These are phyloP conservation scores for Hecatera dysodea DNA, from an alignment of 2,888 invertebrate species.

Conservation along the genomic window DNA sequence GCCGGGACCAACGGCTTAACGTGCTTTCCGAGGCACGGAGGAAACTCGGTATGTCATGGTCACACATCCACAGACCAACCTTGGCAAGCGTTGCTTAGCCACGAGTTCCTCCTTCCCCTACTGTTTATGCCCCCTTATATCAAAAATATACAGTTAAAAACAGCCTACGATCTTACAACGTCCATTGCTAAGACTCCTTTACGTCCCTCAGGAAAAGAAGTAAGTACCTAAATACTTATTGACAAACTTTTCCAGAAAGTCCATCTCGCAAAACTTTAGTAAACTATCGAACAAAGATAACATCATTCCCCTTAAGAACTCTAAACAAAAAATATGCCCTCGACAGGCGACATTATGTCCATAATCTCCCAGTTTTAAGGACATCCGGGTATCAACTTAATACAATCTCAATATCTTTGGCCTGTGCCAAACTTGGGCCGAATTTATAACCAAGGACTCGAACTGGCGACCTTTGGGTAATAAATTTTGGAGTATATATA, in stretches of 20 bases:
- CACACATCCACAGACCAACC: too few species aligned
- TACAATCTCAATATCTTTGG: conserved; percentile 55
- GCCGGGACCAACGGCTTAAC: too few species aligned
- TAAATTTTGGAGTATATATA: conserved; percentile 59
- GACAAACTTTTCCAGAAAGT: neutral
- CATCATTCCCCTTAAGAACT: neutral
- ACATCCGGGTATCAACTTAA: conserved; percentile 46
- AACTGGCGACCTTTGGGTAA: conserved; percentile 46
- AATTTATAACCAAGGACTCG: conserved; percentile 59
- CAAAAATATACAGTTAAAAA: neutral
- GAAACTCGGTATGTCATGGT: too few species aligned
- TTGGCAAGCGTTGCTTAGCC: too few species aligned
- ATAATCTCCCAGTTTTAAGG: conserved; percentile 40
- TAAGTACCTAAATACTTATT: neutral
- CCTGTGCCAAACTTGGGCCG: conserved; percentile 46
- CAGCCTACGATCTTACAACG: neutral
- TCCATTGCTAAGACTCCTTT: neutral
- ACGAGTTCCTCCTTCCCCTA: too few species aligned
- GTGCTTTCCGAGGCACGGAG: too few species aligned
- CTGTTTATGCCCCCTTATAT: too few species aligned
- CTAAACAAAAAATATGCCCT: conserved; percentile 16
- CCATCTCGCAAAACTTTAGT: neutral
- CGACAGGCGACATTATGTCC: neutral
- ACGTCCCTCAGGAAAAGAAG: neutral
- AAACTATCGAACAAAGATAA: conserved; percentile 15